phyloP scores from a whole-genome alignment of 1,140 invertebrate genomes.

The Drosophila repletoides region DNA sequence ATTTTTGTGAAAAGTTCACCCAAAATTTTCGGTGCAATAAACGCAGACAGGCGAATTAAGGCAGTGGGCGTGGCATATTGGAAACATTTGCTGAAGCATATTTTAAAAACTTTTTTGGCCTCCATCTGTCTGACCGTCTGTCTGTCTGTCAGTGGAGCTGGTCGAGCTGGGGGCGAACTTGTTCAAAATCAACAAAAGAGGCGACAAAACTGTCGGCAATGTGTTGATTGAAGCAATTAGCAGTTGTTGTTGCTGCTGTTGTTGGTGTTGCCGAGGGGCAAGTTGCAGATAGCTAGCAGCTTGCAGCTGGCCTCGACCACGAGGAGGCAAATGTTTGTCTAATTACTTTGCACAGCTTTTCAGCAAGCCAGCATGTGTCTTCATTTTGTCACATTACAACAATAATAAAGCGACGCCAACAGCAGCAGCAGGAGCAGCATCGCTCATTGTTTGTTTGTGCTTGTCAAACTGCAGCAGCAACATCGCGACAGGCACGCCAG shows the following conservation, averaged over 20 bases:
- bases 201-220: slow-evolving; percentile 37
- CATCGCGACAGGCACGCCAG: slow-evolving; percentile 29
- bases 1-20: slow-evolving; percentile 36
- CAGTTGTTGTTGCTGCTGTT: slow-evolving; percentile 51
- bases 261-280: slow-evolving; percentile 11
- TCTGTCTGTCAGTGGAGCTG: not conserved
- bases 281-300: too few relatives aligned
- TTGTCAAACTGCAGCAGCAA: slow-evolving; percentile 54
- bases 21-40: slow-evolving; percentile 41
- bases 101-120: slow-evolving; percentile 22
- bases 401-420: slow-evolving; percentile 8
- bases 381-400: slow-evolving; percentile 61
- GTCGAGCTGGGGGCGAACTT: not conserved
- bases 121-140: not conserved
- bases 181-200: slow-evolving; percentile 33
- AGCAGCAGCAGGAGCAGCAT: slow-evolving; percentile 10
- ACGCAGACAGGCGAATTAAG: slow-evolving; percentile 6
- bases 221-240: slow-evolving; percentile 79
- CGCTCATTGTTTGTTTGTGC: slow-evolving; percentile 65
- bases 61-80: slow-evolving; percentile 38
- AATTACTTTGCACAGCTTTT: slow-evolving; percentile 81
- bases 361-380: slow-evolving; percentile 75
- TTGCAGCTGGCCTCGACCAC: slow-evolving; percentile 51
- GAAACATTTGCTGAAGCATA: slow-evolving; percentile 45
- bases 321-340: slow-evolving; percentile 76